These are phyloP conservation scores for Pachypanchax playfairii DNA, from an alignment of 2,113 vertebrate genomes.

Conservation along the genomic window DNA sequence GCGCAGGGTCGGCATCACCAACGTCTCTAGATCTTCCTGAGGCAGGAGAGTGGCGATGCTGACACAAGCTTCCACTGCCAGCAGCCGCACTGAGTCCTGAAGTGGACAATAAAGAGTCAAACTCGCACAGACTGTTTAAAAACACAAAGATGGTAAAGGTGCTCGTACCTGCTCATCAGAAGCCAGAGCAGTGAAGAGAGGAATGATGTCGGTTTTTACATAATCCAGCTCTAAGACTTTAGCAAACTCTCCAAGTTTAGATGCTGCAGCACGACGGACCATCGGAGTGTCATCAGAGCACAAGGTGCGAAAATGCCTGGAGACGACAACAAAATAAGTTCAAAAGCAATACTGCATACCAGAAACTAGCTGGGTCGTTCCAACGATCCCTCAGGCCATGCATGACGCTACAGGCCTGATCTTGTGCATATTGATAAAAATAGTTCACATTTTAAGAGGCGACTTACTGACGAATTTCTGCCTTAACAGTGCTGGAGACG, in stretches of 20 bases:
- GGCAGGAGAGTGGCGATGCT: slow-evolving; percentile 87
- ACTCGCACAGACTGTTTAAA: background rate
- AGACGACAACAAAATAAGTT: slow-evolving; percentile 2
- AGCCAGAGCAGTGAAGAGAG: slow-evolving; percentile 88
- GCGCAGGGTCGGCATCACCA: slow-evolving; percentile 89
- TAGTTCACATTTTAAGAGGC: background rate
- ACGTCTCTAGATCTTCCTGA: slow-evolving; percentile 86
- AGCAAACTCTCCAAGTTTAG: slow-evolving; percentile 92
- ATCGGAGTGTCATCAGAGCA: slow-evolving; percentile 93
- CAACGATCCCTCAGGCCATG: background rate
- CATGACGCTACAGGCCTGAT: background rate
- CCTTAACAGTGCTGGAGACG: slow-evolving; percentile 86
- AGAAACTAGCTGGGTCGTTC: background rate
- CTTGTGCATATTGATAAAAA: background rate
- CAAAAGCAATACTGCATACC: background rate
- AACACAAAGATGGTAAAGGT: background rate
- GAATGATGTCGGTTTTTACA: slow-evolving; percentile 92
- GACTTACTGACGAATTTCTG: slow-evolving; percentile 91
- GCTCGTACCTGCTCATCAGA: slow-evolving; percentile 88
- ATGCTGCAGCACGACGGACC: slow-evolving; percentile 91
- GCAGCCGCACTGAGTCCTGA: slow-evolving; percentile 87
- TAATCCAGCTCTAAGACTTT: slow-evolving; percentile 91
- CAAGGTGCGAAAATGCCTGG: slow-evolving; percentile 88
- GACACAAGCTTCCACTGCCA: slow-evolving; percentile 90
- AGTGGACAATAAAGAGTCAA: background rate